These are phyloP conservation scores for Podabrus alpinus DNA, from an alignment of 2,888 invertebrate species.

Conservation along the genomic window DNA sequence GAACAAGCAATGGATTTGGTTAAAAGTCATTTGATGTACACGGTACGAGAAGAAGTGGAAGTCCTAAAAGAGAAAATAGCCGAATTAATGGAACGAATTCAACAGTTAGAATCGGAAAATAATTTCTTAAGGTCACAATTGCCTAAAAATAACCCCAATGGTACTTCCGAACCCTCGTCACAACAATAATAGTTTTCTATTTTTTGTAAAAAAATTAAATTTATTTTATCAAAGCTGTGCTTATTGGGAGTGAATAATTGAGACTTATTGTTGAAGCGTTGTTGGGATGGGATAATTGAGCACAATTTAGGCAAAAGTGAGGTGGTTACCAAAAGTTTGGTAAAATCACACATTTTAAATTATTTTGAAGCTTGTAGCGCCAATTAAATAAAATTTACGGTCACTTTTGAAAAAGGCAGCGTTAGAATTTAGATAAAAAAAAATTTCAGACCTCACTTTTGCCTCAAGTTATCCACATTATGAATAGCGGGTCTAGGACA, in stretches of 20 bases:
- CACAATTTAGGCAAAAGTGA: neutral
- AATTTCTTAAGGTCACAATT: constrained; percentile 61
- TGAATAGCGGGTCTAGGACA: neutral
- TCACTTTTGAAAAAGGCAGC: too few species aligned
- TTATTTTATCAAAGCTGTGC: neutral
- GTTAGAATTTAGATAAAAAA: neutral
- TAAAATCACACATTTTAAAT: neutral
- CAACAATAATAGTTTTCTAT: constrained; percentile 21
- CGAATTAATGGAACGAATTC: constrained; percentile 71
- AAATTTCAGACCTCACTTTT: neutral
- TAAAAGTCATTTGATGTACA: constrained; percentile 78
- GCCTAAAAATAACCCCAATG: constrained; percentile 40
- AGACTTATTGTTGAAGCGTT: neutral
- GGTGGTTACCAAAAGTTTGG: neutral
- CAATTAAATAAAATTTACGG: neutral
- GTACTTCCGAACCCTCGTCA: constrained; percentile 20
- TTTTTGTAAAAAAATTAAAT: constrained; percentile 1
- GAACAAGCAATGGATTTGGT: constrained; percentile 82
- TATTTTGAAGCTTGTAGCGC: neutral
- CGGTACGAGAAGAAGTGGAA: constrained; percentile 77
- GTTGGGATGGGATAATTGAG: neutral
- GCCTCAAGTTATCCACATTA: neutral
- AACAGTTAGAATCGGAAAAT: constrained; percentile 73
- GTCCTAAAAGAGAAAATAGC: constrained; percentile 75
- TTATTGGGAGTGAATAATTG: neutral